These are phyloP conservation scores for Cryptophagus acutangulus DNA, from an alignment of 2,888 invertebrate species.

Conservation along the genomic window DNA sequence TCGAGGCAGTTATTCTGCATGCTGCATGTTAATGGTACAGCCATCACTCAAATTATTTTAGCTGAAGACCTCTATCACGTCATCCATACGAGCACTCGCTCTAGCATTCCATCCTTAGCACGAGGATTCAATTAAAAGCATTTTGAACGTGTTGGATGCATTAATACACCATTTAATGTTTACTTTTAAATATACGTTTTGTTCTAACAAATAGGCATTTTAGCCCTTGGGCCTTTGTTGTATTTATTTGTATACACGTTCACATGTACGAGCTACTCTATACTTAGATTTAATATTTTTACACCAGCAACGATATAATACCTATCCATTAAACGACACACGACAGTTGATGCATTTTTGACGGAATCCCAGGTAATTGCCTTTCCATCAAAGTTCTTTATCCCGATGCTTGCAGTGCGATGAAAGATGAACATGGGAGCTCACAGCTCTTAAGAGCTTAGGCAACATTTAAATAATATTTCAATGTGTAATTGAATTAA, in stretches of 20 bases:
- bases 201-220: conserved; percentile 28
- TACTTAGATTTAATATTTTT: conserved; percentile 16
- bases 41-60: conserved; percentile 28
- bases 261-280: conserved; percentile 20
- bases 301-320: conserved; percentile 1
- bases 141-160: conserved; percentile 12
- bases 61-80: conserved; percentile 16
- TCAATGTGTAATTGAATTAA: too few species aligned
- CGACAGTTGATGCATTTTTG: background rate
- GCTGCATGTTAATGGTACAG: conserved; percentile 32
- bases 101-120: conserved; percentile 3
- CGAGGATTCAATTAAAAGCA: conserved; percentile 24
- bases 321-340: background rate
- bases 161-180: conserved; percentile 24
- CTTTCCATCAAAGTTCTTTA: background rate
- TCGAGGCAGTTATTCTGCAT: conserved; percentile 31
- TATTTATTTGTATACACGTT: conserved; percentile 26
- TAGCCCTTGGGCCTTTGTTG: conserved; percentile 15
- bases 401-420: too few species aligned
- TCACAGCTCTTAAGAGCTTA: too few species aligned
- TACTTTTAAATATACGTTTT: conserved; percentile 38
- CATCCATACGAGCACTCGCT: conserved; percentile 7
- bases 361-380: background rate
- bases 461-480: too few species aligned
- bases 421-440: too few species aligned